Percentiles rank a stretch among this genome's conserved stretches.
Conservation (phyloP, 1,140 invertebrate genomes). For the Orussus abietinus region DNA sequence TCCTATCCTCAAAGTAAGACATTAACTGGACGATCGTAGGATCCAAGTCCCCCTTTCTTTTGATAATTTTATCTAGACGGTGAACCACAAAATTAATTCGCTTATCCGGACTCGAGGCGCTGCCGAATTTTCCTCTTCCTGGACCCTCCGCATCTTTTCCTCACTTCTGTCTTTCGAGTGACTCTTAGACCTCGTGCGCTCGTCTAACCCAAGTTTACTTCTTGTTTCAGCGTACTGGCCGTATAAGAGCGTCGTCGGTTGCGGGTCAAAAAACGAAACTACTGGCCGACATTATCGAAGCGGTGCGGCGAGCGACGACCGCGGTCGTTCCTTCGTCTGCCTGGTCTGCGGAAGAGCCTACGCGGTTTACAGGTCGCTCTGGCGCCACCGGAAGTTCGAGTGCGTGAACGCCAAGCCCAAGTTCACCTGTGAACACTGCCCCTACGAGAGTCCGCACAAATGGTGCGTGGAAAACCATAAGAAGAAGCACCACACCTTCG, state of each 20-base stretch:
- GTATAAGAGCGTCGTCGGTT: conserved; percentile 15
- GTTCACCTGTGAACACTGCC: conserved; percentile 49
- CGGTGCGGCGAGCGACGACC: not conserved
- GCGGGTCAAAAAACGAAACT: conserved; percentile 1
- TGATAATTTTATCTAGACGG: no score
- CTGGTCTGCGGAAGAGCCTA: conserved; percentile 40
- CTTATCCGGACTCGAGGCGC: no score
- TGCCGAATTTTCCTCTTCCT: no score
- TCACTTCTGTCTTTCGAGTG: not conserved
- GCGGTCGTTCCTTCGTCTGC: conserved; percentile 18
- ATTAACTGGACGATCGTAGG: no score
- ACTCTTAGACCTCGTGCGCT: no score
- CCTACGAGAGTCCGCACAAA: conserved; percentile 47
- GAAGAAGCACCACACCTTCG: conserved; percentile 38
- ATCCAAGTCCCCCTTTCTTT: no score
- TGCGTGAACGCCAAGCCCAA: conserved; percentile 44
- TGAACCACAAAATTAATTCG: no score
- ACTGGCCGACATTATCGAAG: not conserved
- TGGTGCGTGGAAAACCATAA: conserved; percentile 43
- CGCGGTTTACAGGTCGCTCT: conserved; percentile 39
- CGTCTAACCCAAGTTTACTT: conserved; percentile 5
- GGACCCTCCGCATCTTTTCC: not conserved
- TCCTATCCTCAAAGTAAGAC: no score
- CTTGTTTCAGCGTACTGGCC: conserved; percentile 30
- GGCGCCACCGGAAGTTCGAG: conserved; percentile 50